A percentile compares a stretch with the other conserved stretches of the same genome.
These are phyloP conservation scores for Paramisgurnus dabryanus DNA, from an alignment of 2,113 vertebrate genomes.

Conservation along the genomic window DNA sequence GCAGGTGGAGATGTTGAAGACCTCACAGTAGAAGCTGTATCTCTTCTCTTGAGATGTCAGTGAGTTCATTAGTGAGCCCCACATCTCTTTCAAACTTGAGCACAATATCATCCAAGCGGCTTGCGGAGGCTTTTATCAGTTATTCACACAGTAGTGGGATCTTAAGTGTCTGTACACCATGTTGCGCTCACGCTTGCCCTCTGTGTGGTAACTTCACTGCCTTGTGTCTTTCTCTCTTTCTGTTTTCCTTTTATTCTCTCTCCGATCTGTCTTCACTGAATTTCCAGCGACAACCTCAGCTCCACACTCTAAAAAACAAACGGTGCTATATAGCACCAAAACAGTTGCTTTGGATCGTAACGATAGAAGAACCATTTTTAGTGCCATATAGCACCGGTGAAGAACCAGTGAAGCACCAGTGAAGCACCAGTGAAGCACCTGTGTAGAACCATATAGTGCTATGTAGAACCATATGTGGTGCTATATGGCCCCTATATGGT, in stretches of 20 bases:
- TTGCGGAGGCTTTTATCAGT: slow-evolving; percentile 6
- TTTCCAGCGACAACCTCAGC: slow-evolving; percentile 17
- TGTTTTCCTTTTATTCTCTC: slow-evolving; percentile 16
- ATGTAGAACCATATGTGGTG: no score
- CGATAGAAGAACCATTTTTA: no score
- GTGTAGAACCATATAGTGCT: no score
- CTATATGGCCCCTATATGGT: no score
- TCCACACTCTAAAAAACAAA: no score
- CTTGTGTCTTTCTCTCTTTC: slow-evolving; percentile 10
- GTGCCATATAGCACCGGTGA: no score
- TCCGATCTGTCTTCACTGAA: neutral
- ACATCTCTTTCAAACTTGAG: slow-evolving; percentile 21
- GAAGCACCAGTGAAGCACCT: no score
- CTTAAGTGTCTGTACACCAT: slow-evolving; percentile 5
- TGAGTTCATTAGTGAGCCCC: slow-evolving; percentile 35
- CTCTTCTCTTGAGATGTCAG: slow-evolving; percentile 28
- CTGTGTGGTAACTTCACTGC: neutral
- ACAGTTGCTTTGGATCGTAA: no score
- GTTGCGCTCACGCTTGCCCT: neutral
- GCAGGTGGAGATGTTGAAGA: slow-evolving; percentile 69
- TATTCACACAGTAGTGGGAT: slow-evolving; percentile 23
- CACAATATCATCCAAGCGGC: neutral
- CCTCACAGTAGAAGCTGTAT: slow-evolving; percentile 43
- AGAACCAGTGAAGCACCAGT: no score
- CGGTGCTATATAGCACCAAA: no score